Base-by-base conservation (phyloP, 2,888 invertebrate species). In the Drosophila cracens region DNA sequence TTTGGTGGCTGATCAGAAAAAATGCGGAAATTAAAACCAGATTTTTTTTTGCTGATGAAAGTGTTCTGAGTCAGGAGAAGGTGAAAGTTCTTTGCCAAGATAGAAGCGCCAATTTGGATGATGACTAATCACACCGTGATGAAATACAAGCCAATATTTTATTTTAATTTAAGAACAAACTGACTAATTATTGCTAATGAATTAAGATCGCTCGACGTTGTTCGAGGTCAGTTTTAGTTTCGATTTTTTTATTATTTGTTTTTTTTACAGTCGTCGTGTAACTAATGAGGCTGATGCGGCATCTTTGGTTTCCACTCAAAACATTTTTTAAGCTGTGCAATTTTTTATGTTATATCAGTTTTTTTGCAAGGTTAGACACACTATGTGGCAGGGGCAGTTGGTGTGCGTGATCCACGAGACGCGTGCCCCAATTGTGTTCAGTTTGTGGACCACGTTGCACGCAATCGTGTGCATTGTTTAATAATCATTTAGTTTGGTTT, bases 341-440 rank as follows among this genome's bases (percentile, higher is more conserved):
- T 70, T 75, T 61, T 56, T 49, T 51, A 34, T 61, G 49, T 56
- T 36, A 43, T 61, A 18, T 54, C n/a, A 54, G n/a, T 68, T 69
- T 48, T 25, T 63, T 38, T 34, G 69, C 76, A 89, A 88, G 89
- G 87, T 79, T 67, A 70, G 66, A 48, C 53, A 46, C 33, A 27
- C 27, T 18, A 4, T 43, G 57, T 57, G 64, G 33, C 61, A 53
- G 49, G 16, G 46, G 29, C 43, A 40, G 58, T 33, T 16, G 25
- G 49, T n/a, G 56, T 70, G 75, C 79, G 79, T 77, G 77, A 46
- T 4, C 62, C 59, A 4, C 25, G 46, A 49, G 46, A 61, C 80
- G 78, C 77, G 81, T 76, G 78, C 72, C 64, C 52, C 68, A 60
- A 70, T 57, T 76, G 46, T 38, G 11, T 36, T 43, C 57, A 40